Conservation (phyloP, 2,797 vertebrate species). For the Gadopsis bispinosus region DNA sequence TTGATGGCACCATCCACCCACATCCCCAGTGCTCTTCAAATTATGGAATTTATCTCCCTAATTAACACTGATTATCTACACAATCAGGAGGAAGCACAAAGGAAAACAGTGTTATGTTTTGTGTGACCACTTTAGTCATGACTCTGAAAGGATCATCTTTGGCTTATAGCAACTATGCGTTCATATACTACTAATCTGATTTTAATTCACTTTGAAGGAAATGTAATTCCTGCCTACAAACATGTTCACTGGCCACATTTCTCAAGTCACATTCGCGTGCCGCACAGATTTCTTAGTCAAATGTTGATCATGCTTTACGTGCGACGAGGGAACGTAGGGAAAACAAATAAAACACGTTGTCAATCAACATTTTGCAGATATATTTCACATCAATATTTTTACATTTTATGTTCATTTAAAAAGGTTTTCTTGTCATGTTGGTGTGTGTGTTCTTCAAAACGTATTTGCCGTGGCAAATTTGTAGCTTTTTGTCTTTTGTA, state of each 20-base stretch:
- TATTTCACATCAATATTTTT: background rate
- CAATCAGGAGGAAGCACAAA: conserved; percentile 28
- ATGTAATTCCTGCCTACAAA: background rate
- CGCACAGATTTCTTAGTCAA: background rate
- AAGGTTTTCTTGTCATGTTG: background rate
- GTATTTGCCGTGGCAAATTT: background rate
- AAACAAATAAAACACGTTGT: background rate
- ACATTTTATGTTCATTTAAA: no score
- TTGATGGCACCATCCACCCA: conserved; percentile 45
- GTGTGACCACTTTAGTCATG: background rate
- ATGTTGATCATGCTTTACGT: background rate
- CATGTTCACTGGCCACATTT: background rate
- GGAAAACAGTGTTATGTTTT: conserved; percentile 8
- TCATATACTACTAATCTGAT: background rate
- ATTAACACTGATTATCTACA: conserved; percentile 55
- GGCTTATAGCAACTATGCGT: background rate
- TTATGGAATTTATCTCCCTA: conserved; percentile 36
- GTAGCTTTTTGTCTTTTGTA: background rate
- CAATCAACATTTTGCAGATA: background rate
- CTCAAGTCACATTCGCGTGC: no score
- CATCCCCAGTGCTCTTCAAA: conserved; percentile 34
- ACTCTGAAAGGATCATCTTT: background rate
- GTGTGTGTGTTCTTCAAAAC: background rate
- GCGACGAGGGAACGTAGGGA: background rate
- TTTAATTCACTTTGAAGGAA: background rate